Conservation (phyloP, 1,140 invertebrate genomes). For the Thrips palmi region DNA sequence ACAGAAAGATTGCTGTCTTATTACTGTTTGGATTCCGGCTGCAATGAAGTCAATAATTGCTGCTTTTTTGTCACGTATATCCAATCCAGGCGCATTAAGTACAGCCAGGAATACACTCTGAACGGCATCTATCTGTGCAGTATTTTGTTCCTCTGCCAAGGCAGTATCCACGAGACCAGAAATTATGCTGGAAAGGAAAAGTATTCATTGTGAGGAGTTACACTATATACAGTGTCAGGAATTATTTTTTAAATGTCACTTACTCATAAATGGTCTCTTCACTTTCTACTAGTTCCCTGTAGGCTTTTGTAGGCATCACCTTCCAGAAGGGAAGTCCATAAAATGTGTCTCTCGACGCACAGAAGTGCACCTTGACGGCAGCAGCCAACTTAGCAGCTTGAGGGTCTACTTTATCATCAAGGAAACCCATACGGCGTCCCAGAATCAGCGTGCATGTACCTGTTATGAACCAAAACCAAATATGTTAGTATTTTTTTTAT, state of each 20-base stretch:
- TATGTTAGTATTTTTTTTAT: conserved; percentile 10
- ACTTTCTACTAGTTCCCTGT: conserved; percentile 45
- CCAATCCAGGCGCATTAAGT: conserved; percentile 44
- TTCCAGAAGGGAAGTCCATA: conserved; percentile 74
- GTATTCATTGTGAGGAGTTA: neutral
- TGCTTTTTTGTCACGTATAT: conserved; percentile 62
- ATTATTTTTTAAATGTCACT: conserved; percentile 14
- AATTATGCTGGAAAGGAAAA: conserved; percentile 36
- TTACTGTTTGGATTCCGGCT: conserved; percentile 67
- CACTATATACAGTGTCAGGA: neutral
- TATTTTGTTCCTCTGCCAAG: conserved; percentile 27
- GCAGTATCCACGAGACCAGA: conserved; percentile 56
- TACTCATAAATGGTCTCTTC: conserved; percentile 63
- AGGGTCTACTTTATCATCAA: conserved; percentile 33
- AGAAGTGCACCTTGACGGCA: conserved; percentile 53
- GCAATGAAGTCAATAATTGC: conserved; percentile 73
- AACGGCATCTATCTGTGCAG: conserved; percentile 33
- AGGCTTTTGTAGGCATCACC: conserved; percentile 49
- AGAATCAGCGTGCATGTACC: conserved; percentile 57
- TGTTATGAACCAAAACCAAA: conserved; percentile 19
- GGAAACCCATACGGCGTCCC: conserved; percentile 57
- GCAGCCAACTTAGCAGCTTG: conserved; percentile 37
- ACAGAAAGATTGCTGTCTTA: conserved; percentile 14
- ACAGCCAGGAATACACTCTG: conserved; percentile 55
- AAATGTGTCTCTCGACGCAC: conserved; percentile 55